Percentiles rank a stretch among this genome's conserved stretches.
phyloP scores from a whole-genome alignment of 1,140 invertebrate species.

The Acromyrmex charruanus region DNA sequence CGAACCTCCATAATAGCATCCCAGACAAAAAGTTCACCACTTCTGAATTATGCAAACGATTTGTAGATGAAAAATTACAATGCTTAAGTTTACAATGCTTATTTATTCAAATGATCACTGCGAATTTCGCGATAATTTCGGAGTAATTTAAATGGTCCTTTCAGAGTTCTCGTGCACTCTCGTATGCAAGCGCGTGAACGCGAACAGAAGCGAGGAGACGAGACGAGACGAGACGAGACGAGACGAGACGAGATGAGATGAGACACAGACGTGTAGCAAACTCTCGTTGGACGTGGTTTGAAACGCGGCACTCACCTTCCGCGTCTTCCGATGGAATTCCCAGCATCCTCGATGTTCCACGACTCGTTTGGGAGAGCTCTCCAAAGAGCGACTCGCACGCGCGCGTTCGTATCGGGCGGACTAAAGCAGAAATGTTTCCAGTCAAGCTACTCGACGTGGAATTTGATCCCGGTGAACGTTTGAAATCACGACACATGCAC shows the following conservation, averaged over 20 bases:
- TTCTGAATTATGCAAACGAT: background rate
- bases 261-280: constrained; percentile 33
- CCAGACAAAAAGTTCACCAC: too few relatives aligned
- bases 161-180: background rate
- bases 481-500: constrained; percentile 63
- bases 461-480: constrained; percentile 65
- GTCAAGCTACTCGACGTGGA: constrained; percentile 55
- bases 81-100: too few relatives aligned
- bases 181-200: constrained; percentile 16
- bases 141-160: background rate
- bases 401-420: background rate
- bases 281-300: constrained; percentile 54
- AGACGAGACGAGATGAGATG: constrained; percentile 14
- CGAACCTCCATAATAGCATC: too few relatives aligned
- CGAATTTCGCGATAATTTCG: background rate
- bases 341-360: constrained; percentile 53
- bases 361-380: constrained; percentile 56
- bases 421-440: constrained; percentile 41
- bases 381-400: constrained; percentile 35
- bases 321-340: constrained; percentile 63
- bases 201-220: background rate
- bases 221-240: background rate
- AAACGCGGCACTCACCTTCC: constrained; percentile 45
- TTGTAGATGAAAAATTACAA: background rate
- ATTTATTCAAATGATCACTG: background rate